Evolutionary conservation across 2,888 invertebrate species (phyloP).

Genomic region (Acrobasis repandana): DNA sequence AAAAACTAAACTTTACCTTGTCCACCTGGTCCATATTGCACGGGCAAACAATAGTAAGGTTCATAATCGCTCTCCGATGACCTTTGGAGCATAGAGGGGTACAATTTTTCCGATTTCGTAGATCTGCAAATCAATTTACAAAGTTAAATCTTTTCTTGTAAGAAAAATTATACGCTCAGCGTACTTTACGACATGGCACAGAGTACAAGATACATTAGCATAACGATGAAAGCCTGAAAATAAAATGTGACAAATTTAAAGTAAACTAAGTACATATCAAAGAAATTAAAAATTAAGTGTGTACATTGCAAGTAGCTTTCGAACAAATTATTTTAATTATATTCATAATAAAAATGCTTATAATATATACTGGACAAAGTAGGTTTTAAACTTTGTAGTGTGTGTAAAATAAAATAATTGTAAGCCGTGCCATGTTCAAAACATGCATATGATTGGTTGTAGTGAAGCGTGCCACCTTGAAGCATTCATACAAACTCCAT

Average conservation of each 20-base stretch:
- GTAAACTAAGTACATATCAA: background rate
- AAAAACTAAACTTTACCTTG: conserved; percentile 79
- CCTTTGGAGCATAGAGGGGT: conserved; percentile 94
- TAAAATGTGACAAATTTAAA: background rate
- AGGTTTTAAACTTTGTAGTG: background rate
- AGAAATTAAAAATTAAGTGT: background rate
- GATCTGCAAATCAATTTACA: conserved; percentile 84
- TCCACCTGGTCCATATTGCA: conserved; percentile 82
- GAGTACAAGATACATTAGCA: conserved; percentile 42
- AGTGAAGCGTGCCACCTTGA: conserved; percentile 74
- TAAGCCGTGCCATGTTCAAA: conserved; percentile 73
- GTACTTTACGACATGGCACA: conserved; percentile 47
- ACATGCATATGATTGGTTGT: conserved; percentile 61
- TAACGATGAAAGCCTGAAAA: conserved; percentile 52
- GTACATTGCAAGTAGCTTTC: background rate
- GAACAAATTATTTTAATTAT: background rate
- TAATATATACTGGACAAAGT: background rate
- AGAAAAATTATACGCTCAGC: background rate
- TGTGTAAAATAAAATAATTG: conserved; percentile 31
- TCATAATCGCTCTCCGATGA: conserved; percentile 92
- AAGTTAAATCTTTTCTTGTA: background rate
- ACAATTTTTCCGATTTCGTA: conserved; percentile 97
- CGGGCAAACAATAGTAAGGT: conserved; percentile 93
- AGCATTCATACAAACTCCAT: conserved; percentile 67
- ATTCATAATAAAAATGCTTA: background rate